Evolutionary conservation across 2,113 vertebrate species (phyloP), one percentile per base, ranked within the genome.

Genomic region (Malurus alboscapulatus): DNA sequence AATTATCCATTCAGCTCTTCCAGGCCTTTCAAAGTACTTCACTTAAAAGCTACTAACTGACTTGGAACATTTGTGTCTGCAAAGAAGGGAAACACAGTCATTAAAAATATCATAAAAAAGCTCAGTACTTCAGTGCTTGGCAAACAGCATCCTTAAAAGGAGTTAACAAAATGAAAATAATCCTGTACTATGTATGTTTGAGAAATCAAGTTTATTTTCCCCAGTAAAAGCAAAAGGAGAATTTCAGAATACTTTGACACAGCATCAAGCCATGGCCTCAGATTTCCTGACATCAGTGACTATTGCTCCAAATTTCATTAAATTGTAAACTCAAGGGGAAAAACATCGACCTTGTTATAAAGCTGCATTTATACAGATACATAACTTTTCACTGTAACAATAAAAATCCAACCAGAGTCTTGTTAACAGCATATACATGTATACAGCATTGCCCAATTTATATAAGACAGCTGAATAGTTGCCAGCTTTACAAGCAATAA

Each of bases 171-270:
- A 86, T 11, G 14, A 42, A 91, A 42, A 40, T 69, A 65, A 84
- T 58, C 10, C 45, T 88, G 29, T 27, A 75, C 16, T 55, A 42
- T 17, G 7, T 61, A 40, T 1, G 5, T 14, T 61, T 92, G 38
- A 94, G 69, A 71, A 92, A 87, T 47, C 18, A 75, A 73, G 30
- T 54, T 93, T 94, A 82, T 90, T 94, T 91, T 79, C 36, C 12
- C 44, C 85, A 55, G 47, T 36, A 84, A 96, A 94, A 90, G 38
- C 51, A 80, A 58, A 3, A 87, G 38, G 10, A 84, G 71, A 92
- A 79, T 92, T 79, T 71, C 17, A 45, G 25, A 91, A 40, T 29
- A 80, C 77, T 82, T 53, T 87, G 38, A 83, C n/a, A 68, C 9
- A 48, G 32, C 12, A 59, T 30, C 57, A 75, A 75, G 27, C 30